Conservation (phyloP, 2,113 vertebrate species). For the Chinchilla lanigera region DNA sequence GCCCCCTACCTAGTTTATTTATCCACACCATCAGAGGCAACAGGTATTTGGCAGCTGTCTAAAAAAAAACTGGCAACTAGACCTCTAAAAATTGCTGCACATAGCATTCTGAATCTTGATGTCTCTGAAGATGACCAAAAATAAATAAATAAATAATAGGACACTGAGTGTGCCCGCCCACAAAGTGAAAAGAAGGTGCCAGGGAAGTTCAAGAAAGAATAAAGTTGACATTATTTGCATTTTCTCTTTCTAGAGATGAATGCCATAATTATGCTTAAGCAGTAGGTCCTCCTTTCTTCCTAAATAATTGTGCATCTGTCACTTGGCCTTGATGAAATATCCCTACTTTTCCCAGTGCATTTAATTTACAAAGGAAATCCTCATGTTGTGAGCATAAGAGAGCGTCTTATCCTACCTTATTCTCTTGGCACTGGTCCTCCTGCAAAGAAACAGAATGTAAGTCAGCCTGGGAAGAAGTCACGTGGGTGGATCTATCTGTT, state of each 20-base stretch:
- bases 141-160: background rate
- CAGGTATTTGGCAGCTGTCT: background rate
- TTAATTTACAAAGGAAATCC: slow-evolving; percentile 27
- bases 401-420: background rate
- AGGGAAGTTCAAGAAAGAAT: background rate
- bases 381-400: background rate
- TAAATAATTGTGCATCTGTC: background rate
- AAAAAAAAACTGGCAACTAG: background rate
- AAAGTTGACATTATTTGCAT: background rate
- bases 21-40: background rate
- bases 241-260: background rate
- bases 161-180: background rate
- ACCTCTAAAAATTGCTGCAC: background rate
- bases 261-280: background rate
- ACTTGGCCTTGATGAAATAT: background rate
- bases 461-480: background rate
- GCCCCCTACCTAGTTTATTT: background rate
- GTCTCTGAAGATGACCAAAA: background rate
- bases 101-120: background rate
- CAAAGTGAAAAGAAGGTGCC: background rate
- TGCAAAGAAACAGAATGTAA: background rate
- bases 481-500: rapidly evolving
- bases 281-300: background rate
- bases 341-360: background rate
- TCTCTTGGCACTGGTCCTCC: background rate